Evolutionary conservation across 2,113 vertebrate species (phyloP), one percentile per base, ranked within the genome.

Genomic region (Antennarius striatus): DNA sequence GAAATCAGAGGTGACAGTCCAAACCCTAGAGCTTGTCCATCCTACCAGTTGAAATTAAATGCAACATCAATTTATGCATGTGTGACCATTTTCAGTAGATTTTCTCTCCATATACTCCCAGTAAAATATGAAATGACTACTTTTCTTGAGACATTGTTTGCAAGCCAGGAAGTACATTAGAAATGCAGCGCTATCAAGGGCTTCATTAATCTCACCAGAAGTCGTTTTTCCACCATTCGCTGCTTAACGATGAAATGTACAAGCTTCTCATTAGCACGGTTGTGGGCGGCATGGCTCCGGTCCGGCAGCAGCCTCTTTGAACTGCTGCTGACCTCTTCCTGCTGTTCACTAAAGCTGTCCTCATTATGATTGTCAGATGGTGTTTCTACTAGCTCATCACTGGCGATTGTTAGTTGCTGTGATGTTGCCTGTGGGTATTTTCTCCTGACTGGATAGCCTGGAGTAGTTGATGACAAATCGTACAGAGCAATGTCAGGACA

Each of bases 241-340:
- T 81, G 91, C 66, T 93, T 94, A 12, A 98, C 94, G 0, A 98
- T 97, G 51, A 95, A 98, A 63, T 96, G 87, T 36, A 98, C 95
- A 0, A 99, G 90, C 54, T 93, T 96, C 59, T 94, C 87, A 65
- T 98, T 98, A 3, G 94, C 97, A 0, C 92, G 92, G 74, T 97
- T 94, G 16, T 96, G 92, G 47, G 95, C 95, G 0, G 96, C 92
- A 48, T 92, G 92, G 2, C 90, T 92, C 13, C 98, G 92, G 63
- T 99, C 98, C 0, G 97, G 98, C 15, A 99, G 92, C 10, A 95
- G 83, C 43, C 96, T 96, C 83, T 91, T 93, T 7, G 64, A 77
- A 11, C 71, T 68, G 42, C 54, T 70, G 45, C 46, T 42, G 43
- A 80, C n/a, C 77, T 93, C 40, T 57, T 89, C 10, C 71, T 90